These are phyloP conservation scores for Hypercompe scribonia DNA, from an alignment of 2,888 invertebrate genomes.

Conservation along the genomic window DNA sequence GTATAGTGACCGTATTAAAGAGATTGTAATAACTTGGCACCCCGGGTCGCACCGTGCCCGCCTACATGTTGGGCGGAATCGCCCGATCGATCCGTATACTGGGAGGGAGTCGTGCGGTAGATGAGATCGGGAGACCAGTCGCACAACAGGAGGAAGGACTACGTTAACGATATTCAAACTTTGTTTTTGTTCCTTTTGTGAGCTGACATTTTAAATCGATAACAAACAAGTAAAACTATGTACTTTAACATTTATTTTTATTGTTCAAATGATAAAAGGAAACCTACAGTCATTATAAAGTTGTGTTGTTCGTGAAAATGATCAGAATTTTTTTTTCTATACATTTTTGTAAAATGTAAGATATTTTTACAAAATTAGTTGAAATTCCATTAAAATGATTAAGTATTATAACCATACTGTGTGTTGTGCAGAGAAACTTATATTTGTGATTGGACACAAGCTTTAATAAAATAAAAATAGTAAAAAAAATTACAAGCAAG, in stretches of 20 bases:
- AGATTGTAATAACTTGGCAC: conserved; percentile 53
- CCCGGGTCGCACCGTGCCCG: conserved; percentile 55
- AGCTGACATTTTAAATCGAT: conserved; percentile 39
- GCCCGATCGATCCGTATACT: conserved; percentile 45
- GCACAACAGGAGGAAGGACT: conserved; percentile 35
- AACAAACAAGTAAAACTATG: not conserved
- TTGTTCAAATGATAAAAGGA: conserved; percentile 1
- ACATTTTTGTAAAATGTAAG: not conserved
- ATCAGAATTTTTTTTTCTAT: not conserved
- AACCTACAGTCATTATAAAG: conserved; percentile 4
- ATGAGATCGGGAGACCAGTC: conserved; percentile 46
- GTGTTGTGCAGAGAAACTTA: not conserved
- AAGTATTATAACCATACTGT: not conserved
- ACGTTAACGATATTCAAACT: conserved; percentile 53
- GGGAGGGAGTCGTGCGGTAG: conserved; percentile 50
- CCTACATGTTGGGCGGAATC: conserved; percentile 53
- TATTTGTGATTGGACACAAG: not conserved
- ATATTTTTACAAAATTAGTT: not conserved
- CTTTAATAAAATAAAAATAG: no score
- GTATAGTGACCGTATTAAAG: conserved; percentile 53
- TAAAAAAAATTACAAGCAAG: no score
- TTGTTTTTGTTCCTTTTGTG: conserved; percentile 47
- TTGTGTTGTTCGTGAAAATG: conserved; percentile 6
- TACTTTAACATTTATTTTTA: not conserved
- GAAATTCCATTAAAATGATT: not conserved